Evolutionary conservation across 2,797 vertebrate species (phyloP), one percentile per base, ranked within the genome.

Genomic region (Poecilia velifera): DNA sequence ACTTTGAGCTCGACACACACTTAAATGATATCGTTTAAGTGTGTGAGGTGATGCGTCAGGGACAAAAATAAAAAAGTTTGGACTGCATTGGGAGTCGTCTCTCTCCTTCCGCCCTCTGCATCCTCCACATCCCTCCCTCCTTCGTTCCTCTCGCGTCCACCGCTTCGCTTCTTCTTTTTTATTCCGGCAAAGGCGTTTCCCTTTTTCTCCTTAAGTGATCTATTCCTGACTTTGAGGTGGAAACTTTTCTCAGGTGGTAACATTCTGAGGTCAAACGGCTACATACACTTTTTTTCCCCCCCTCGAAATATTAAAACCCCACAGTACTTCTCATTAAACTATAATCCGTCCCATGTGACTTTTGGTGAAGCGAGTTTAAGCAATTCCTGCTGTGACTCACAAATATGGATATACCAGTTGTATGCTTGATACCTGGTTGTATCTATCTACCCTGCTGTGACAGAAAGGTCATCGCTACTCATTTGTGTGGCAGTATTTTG

Each of bases 41-140:
- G 64, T 75, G 45, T 72, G 73, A 84, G 64, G 3, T 3, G 28
- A 1, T 20, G 7, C 82, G 31, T 80, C 84, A 80, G 88, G 89
- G 90, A 92, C 91, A 90, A 87, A 92, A 53, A 53, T 20, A 51
- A 22, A 49, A 49, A 86, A 89, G 89, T 93, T 90, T 88, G 89
- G 86, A 89, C 91, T 89, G 91, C 93, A 86, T 90, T 85, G 86
- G 53, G 53, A 74, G 80, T 86, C 84, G 88, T 89, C 87, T 89
- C 20, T 86, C 87, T 89, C 84, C 73, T 76, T 68, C 66, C 22
- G 28, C 73, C 62, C 79, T 78, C 81, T 79, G 39, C 73, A 45
- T 80, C 79, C 66, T 73, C 31, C 84, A 77, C 82, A 57, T 78
- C 77, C 76, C 76, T 76, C 78, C 71, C 76, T 80, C 34, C 73